Evolutionary conservation across 2,888 invertebrate genomes (phyloP).

Genomic region (Hemithea aestivaria): DNA sequence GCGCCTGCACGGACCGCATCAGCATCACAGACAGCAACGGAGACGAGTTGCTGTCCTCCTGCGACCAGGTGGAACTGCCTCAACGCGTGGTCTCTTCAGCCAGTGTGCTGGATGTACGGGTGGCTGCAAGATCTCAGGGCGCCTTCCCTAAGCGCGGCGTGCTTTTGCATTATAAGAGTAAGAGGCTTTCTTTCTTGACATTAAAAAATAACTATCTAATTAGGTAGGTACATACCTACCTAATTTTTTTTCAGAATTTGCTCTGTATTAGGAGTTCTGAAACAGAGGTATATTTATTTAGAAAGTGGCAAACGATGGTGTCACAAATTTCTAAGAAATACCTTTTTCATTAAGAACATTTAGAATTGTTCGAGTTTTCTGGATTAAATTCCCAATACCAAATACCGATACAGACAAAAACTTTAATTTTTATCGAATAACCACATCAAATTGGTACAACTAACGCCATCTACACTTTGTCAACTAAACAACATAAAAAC

Average conservation of each 20-base stretch:
- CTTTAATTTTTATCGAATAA: too few species aligned
- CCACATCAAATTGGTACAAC: background rate
- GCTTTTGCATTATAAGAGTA: conserved; percentile 82
- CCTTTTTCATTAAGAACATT: too few species aligned
- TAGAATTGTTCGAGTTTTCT: too few species aligned
- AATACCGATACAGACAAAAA: too few species aligned
- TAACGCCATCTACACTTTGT: conserved; percentile 6
- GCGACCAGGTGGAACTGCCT: conserved; percentile 76
- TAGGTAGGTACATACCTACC: too few species aligned
- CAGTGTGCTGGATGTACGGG: conserved; percentile 63
- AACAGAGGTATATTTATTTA: too few species aligned
- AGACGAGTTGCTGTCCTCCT: conserved; percentile 69
- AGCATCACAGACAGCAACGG: conserved; percentile 71
- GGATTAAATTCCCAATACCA: too few species aligned
- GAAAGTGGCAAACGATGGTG: too few species aligned
- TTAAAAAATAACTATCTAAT: background rate
- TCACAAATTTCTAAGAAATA: too few species aligned
- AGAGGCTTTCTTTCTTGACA: conserved; percentile 29
- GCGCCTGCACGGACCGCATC: conserved; percentile 73
- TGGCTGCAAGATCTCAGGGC: conserved; percentile 70
- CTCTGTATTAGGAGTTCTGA: too few species aligned
- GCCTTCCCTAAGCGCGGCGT: conserved; percentile 82
- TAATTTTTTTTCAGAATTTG: too few species aligned
- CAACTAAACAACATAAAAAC: too few species aligned
- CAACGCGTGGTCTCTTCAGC: conserved; percentile 67